phyloP scores from a whole-genome alignment of 1,140 invertebrate species.

The Ips nitidus region DNA sequence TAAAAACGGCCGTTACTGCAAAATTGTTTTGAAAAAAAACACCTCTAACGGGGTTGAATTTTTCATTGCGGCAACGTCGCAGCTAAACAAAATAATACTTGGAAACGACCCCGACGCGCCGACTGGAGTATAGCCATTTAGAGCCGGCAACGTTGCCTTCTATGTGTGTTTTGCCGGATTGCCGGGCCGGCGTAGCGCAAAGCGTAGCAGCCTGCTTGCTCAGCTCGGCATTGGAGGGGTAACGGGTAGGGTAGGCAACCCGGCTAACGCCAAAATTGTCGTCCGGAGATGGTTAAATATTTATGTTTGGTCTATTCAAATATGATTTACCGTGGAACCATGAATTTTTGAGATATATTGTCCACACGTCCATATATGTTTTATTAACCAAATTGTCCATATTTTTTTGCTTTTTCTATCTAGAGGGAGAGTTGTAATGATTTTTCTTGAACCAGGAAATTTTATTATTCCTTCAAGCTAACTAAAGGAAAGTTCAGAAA shows the following conservation, averaged over 20 bases:
- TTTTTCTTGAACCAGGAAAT: no score
- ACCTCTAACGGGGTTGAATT: no score
- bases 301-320: not conserved
- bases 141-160: slow-evolving; percentile 46
- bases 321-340: slow-evolving; percentile 5
- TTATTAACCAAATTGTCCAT: not conserved
- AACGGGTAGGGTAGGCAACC: slow-evolving; percentile 2
- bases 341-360: not conserved
- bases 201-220: slow-evolving; percentile 21
- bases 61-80: slow-evolving; percentile 1
- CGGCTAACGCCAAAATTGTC: slow-evolving; percentile 5
- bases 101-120: slow-evolving; percentile 39
- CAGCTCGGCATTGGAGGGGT: slow-evolving; percentile 11
- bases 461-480: no score
- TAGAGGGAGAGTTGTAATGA: no score
- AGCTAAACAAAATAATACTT: not conserved
- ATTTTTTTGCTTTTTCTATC: no score
- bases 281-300: slow-evolving; percentile 6
- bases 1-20: not conserved
- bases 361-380: not conserved
- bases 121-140: slow-evolving; percentile 47
- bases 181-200: slow-evolving; percentile 31
- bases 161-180: not conserved
- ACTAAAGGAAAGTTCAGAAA: no score
- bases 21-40: not conserved